Evolutionary conservation across 2,113 vertebrate genomes (phyloP).

Genomic region (Prolemur simus): DNA sequence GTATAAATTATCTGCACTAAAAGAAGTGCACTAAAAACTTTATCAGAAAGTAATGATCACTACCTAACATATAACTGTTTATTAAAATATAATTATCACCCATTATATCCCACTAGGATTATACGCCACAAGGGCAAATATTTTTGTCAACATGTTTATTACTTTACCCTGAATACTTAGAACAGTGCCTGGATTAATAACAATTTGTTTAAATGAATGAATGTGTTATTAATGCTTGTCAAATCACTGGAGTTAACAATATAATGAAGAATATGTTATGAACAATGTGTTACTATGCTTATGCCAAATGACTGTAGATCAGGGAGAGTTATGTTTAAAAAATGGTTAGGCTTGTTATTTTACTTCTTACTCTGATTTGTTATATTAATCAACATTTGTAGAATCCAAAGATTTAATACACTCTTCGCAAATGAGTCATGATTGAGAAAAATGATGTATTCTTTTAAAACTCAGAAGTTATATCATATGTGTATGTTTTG

Average conservation of each 20-base stretch:
- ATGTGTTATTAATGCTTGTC: neutral
- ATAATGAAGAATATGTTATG: neutral
- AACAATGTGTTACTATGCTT: neutral
- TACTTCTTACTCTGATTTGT: neutral
- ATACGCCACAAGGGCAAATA: neutral
- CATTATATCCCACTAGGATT: neutral
- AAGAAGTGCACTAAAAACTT: neutral
- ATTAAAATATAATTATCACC: neutral
- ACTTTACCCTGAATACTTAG: neutral
- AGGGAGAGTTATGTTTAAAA: neutral
- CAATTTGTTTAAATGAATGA: neutral
- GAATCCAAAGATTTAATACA: neutral
- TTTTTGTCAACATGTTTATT: neutral
- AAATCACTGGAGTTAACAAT: neutral
- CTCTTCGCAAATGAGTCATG: neutral
- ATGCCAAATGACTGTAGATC: neutral
- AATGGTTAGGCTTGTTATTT: neutral
- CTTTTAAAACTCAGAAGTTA: neutral
- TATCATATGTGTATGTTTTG: neutral
- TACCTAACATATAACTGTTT: neutral
- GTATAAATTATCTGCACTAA: neutral
- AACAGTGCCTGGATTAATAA: neutral
- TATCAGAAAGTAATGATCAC: neutral
- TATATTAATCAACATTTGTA: neutral
- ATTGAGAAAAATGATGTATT: neutral